Evolutionary conservation across 2,888 invertebrate genomes (phyloP).

Genomic region (Archips crataeganus): DNA sequence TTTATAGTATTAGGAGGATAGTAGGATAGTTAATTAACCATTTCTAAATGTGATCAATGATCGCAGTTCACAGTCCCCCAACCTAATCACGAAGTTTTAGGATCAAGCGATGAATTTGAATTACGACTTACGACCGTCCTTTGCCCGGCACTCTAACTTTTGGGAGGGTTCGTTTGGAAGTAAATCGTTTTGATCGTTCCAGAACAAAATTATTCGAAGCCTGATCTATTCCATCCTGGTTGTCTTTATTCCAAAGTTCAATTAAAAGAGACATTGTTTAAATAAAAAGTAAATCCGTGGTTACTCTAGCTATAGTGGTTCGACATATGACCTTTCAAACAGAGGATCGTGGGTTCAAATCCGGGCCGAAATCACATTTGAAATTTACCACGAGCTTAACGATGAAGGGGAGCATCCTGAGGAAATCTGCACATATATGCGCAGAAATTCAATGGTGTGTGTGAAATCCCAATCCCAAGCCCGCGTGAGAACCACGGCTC

Average conservation of each 20-base stretch:
- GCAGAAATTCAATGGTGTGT: too few species aligned
- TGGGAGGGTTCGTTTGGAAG: neutral
- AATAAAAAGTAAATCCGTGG: too few species aligned
- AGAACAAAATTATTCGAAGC: neutral
- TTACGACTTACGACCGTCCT: neutral
- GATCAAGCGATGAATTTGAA: slow-evolving; percentile 9
- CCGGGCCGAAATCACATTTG: too few species aligned
- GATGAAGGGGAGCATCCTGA: too few species aligned
- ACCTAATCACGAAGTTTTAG: neutral
- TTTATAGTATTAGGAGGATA: neutral
- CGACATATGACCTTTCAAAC: too few species aligned
- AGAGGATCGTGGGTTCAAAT: too few species aligned
- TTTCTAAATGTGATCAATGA: neutral
- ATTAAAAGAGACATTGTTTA: neutral
- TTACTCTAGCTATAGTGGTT: too few species aligned
- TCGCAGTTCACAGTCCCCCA: neutral
- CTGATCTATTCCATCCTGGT: neutral
- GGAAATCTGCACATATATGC: too few species aligned
- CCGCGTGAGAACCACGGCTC: too few species aligned
- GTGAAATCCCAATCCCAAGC: too few species aligned
- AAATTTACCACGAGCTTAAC: too few species aligned
- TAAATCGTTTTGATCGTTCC: neutral
- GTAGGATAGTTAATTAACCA: neutral
- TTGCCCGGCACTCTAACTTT: neutral
- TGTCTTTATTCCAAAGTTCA: neutral